Base-by-base conservation (phyloP, 1,140 invertebrate species). In the Antheraea pernyi region DNA sequence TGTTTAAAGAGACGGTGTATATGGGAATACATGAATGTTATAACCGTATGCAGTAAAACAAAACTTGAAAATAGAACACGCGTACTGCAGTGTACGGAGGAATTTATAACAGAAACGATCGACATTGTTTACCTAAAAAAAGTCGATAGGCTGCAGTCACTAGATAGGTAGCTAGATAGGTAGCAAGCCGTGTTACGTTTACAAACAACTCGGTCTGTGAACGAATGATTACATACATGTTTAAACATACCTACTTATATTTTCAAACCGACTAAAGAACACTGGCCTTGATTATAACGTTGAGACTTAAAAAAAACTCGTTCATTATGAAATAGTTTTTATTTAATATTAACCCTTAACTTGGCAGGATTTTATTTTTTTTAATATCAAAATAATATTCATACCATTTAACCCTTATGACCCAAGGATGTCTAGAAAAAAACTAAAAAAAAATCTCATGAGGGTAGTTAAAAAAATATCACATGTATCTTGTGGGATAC, bases 171-270 rank as follows among this genome's bases (percentile, higher is more conserved):
- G 80, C n/a, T n/a, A n/a, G n/a, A n/a, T n/a, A n/a, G n/a, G n/a
- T 75, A 82, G 46, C 16, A 53, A 53, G 46, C 46, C 46, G 75
- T 59, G 80, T 76, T 74, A 72, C 79, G 78, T 84, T 88, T 85
- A 85, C 84, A 84, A 88, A 85, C 85, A 83, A 82, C 77, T 68
- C 73, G 73, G 78, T 70, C 79, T 72, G 79, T 77, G 71, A 85
- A 83, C 73, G 78, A 85, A 71, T 82, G 77, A 76, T 80, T 80
- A 81, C 83, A 79, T 30, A 30, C 22, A 11, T 42, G 46, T 13
- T 16, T 78, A 74, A 73, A 74, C 73, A 30, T 30, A 30, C 22
- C 46, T 13, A 13, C 9, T 11, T 42, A 42, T 9, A 42, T 53
- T 53, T 53, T 53, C 46, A 53, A 6, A 53, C 13, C 1, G 46